Base-by-base conservation (phyloP, 2,797 vertebrate species). In the Takifugu ocellatus region DNA sequence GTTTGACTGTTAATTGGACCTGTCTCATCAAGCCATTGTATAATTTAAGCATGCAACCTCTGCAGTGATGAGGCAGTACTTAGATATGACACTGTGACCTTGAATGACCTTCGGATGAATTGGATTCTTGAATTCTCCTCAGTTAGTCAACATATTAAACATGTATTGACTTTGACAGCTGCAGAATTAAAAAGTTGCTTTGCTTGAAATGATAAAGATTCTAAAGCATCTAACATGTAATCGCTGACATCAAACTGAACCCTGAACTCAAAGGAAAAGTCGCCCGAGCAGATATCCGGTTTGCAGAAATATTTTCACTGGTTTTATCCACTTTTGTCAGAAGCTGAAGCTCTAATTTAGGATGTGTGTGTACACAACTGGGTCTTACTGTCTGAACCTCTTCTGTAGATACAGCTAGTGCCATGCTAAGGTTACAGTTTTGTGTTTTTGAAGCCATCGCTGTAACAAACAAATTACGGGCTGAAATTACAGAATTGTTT, bases 321-420 rank as follows among this genome's bases (percentile, higher is more conserved):
- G 69, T 62, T 73, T 55, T 56, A 39, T 63, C 72, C 63, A 70
- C 65, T 63, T 60, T 70, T 68, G 75, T 84, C 75, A 84, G 77
- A 71, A 83, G 72, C 72, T 85, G 61, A 87, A 84, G 77, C 78
- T 85, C 81, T 83, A 77, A 82, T 74, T 84, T 84, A 79, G 87
- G 82, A 70, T 68, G 48, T 49, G 11, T 59, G 11, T 25, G 39
- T 49, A 9, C 55, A 49, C 54, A 61, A 54, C 66, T 74, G 50
- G 64, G 72, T 66, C 63, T 74, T 56, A 39, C 56, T 57, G 72
- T 66, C 62, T 14, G 60, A 68, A 72, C 68, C 56, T 56, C 66
- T 70, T 66, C 58, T 75, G 61, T 80, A 72, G 68, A 78, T 57
- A 43, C 72, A 66, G 75, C 63, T 79, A 74, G 65, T 66, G 70